Percentiles rank a stretch among this genome's conserved stretches.
These are phyloP conservation scores for Urechis unicinctus DNA, from an alignment of 2,888 invertebrate species.

Conservation along the genomic window DNA sequence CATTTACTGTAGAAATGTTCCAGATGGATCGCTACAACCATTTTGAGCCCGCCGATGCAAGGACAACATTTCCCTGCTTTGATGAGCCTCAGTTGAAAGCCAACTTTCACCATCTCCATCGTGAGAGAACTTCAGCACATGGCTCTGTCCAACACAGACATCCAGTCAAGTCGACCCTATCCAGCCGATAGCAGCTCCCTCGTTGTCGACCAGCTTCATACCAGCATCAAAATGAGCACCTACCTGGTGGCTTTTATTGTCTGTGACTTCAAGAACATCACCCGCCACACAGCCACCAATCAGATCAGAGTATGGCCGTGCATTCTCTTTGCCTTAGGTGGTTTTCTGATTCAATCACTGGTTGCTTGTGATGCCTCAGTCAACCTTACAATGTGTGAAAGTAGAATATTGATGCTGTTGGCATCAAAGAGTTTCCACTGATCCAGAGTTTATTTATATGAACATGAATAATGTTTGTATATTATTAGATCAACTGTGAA, in stretches of 20 bases:
- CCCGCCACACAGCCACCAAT: conserved; percentile 58
- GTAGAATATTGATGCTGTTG: no score
- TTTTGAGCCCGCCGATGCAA: conserved; percentile 44
- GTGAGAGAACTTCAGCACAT: conserved; percentile 58
- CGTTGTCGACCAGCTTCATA: conserved; percentile 56
- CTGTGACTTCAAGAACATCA: conserved; percentile 68
- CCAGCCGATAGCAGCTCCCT: conserved; percentile 54
- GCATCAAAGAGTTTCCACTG: no score
- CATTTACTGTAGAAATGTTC: not conserved
- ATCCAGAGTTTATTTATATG: no score
- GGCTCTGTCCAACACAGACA: conserved; percentile 64
- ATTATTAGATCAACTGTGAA: no score
- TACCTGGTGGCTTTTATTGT: conserved; percentile 82
- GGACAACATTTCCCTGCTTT: conserved; percentile 48
- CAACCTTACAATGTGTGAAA: no score
- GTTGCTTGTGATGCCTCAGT: no score
- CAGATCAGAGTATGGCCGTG: conserved; percentile 60
- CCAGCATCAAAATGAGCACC: conserved; percentile 67
- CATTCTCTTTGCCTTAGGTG: no score
- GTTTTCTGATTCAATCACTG: no score
- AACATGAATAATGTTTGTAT: no score
- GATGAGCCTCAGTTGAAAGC: conserved; percentile 61
- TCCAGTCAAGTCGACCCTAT: conserved; percentile 78
- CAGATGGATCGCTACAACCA: conserved; percentile 66
- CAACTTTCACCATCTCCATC: conserved; percentile 68